phyloP scores from a whole-genome alignment of 2,888 invertebrate genomes.

The Geotrupes spiniger region DNA sequence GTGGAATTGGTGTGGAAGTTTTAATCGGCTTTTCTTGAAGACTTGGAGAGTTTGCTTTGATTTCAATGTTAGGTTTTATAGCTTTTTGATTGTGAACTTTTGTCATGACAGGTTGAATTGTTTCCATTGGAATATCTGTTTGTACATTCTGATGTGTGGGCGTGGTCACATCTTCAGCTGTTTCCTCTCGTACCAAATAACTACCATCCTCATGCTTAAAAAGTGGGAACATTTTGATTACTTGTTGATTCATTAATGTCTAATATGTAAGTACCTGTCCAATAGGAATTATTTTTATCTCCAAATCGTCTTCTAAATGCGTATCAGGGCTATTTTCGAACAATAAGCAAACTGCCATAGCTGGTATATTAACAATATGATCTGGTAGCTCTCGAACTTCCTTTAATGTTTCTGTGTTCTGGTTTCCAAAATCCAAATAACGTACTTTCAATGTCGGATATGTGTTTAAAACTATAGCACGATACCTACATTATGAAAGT shows the following conservation, averaged over 20 bases:
- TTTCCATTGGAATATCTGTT: not conserved
- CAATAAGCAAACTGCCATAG: slow-evolving; percentile 29
- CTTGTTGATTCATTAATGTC: no score
- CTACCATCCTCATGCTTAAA: slow-evolving; percentile 32
- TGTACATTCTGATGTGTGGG: not conserved
- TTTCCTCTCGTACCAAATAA: slow-evolving; percentile 21
- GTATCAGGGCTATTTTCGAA: slow-evolving; percentile 20
- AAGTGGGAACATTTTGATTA: not conserved
- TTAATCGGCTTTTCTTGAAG: no score
- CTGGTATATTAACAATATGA: slow-evolving; percentile 28
- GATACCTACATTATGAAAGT: slow-evolving; percentile 30
- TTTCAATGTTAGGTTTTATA: no score
- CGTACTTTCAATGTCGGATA: slow-evolving; percentile 30
- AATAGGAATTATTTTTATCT: slow-evolving; percentile 22
- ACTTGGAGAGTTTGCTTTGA: no score
- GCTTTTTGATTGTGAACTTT: not conserved
- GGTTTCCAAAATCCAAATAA: slow-evolving; percentile 40
- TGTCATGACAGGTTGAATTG: no score
- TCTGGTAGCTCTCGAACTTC: slow-evolving; percentile 25
- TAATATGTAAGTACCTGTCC: slow-evolving; percentile 19
- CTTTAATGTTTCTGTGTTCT: slow-evolving; percentile 23
- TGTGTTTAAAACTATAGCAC: slow-evolving; percentile 30
- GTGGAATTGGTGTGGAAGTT: no score
- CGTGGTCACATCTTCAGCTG: not conserved
- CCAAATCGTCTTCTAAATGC: slow-evolving; percentile 11